These are phyloP conservation scores for Arvicola amphibius DNA, from an alignment of 2,797 vertebrate genomes.

Conservation along the genomic window DNA sequence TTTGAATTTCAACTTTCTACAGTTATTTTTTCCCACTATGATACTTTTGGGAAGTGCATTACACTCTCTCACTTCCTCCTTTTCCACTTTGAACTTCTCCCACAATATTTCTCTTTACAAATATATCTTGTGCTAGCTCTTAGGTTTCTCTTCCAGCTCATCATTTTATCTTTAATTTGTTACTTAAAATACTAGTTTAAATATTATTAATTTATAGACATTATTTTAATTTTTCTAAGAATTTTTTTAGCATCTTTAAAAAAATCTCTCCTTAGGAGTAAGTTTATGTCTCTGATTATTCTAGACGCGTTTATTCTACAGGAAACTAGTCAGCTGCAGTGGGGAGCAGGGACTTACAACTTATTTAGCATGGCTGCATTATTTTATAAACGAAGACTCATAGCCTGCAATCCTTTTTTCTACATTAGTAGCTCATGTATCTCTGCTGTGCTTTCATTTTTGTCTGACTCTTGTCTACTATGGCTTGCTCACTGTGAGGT, in stretches of 20 bases:
- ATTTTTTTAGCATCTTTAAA: neutral
- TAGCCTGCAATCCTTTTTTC: neutral
- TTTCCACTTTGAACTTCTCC: conserved; percentile 27
- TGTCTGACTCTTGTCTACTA: neutral
- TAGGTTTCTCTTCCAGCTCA: neutral
- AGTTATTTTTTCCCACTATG: neutral
- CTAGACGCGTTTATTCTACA: neutral
- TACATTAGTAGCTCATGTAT: neutral
- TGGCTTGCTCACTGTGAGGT: neutral
- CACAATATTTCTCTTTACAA: neutral
- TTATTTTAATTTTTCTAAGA: conserved; percentile 35
- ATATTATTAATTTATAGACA: conserved; percentile 23
- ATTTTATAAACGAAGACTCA: neutral
- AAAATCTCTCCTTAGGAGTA: neutral
- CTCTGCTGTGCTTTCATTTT: neutral
- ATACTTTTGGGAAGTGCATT: neutral
- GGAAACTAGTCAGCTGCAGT: neutral
- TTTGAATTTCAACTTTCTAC: neutral
- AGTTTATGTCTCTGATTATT: conserved; percentile 24
- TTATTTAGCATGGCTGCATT: neutral
- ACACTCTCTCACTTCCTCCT: neutral
- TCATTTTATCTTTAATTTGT: neutral
- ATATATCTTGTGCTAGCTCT: neutral
- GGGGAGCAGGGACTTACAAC: neutral
- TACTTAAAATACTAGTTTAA: conserved; percentile 38